A percentile compares a stretch with the other conserved stretches of the same genome.
Evolutionary conservation across 2,797 vertebrate genomes (phyloP).

Genomic region (Jordanella pulchra): DNA sequence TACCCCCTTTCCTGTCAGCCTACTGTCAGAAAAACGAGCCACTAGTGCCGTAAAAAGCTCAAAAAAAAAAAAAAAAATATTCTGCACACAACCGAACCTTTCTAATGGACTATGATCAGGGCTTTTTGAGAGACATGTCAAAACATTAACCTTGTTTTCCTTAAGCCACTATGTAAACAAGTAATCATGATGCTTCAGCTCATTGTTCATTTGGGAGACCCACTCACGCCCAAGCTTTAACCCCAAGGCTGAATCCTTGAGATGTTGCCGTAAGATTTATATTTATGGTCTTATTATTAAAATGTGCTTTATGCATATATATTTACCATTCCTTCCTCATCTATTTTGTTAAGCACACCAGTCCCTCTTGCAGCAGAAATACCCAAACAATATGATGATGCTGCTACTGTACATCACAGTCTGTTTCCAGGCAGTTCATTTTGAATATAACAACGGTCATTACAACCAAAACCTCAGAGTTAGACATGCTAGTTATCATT

Average conservation of each 20-base stretch:
- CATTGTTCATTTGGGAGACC: background rate
- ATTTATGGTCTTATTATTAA: no score
- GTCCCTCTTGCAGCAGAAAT: no score
- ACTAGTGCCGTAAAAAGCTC: no score
- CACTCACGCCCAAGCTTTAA: background rate
- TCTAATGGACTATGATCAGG: background rate
- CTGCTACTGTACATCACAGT: background rate
- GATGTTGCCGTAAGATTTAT: background rate
- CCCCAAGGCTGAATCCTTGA: background rate
- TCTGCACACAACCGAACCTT: background rate
- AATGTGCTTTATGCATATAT: no score
- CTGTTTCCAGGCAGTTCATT: background rate
- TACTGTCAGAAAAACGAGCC: no score
- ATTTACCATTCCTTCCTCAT: background rate
- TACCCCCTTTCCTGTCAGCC: background rate
- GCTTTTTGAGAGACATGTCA: background rate
- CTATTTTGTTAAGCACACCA: background rate
- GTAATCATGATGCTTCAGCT: background rate
- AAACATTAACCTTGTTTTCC: background rate
- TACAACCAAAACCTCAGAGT: background rate
- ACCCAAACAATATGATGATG: background rate
- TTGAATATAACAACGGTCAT: background rate
- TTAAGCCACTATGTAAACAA: background rate
- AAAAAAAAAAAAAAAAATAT: no score
- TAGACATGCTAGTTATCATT: background rate